Evolutionary conservation across 2,888 invertebrate genomes (phyloP), one percentile per base, ranked within the genome.

Genomic region (Platerodrilus igneus): DNA sequence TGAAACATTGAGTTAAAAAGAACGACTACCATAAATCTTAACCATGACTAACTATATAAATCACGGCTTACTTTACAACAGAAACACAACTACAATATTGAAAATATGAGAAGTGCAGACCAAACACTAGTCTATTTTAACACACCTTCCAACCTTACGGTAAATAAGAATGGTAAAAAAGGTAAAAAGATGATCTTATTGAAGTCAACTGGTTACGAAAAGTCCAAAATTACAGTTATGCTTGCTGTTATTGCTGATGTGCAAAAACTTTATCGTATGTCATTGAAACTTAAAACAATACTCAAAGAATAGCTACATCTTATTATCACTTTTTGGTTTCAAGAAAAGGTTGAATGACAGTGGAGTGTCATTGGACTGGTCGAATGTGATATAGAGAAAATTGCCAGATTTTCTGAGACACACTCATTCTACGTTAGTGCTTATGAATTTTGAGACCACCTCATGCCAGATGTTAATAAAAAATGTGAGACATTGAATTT

Each of bases 261-360:
- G 2, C 10, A 23, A 2, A 46, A 48, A 22, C 36, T 48, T 11
- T 35, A n/a, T 30, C 42, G 2, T 41, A 23, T 9, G 31, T 15
- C n/a, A 28, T 28, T 28, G 16, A 28, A 28, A 28, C 16, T 32
- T 14, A 43, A 46, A 34, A 47, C 19, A 6, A 8, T 41, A 17
- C 44, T 44, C 8, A 49, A 49, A 36, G 39, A 39, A 37, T 30
- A 7, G 5, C 27, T 41, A 6, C 46, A 37, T 18, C 9, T 21
- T 5, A 35, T 34, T n/a, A 17, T 47, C 6, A 21, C 41, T 22
- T 28, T 45, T 27, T 20, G 39, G 6, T 39, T 23, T 11, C 49
- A 47, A 34, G 39, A 18, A 49, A 46, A 23, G 44, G 37, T 5
- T 47, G 47, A 47, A 45, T 41, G 40, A 45, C 42, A 15, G 29